Base-by-base conservation (phyloP, 37 sponge, comb jelly and placozoan species). In the Beroe ovata region DNA sequence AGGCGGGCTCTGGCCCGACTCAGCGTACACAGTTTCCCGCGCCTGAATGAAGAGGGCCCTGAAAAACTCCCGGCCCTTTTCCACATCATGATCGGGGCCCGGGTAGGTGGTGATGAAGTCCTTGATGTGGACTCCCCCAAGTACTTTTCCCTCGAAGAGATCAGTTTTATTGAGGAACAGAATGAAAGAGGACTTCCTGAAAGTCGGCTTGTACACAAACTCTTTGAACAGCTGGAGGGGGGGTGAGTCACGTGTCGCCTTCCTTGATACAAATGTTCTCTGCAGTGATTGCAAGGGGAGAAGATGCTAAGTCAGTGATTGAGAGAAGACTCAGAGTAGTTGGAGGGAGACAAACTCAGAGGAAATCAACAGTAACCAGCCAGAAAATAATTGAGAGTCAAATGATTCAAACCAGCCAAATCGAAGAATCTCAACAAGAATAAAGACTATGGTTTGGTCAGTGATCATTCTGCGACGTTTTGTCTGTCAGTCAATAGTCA, bases 91-190 rank as follows among this genome's bases (percentile, higher is more conserved):
- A 14, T 62, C 21, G 4, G 63, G 63, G 4, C 63, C 63, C 4
- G 8, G 8, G 63, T 62, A 62, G 19, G 63, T 25, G 29, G 21
- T 14, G 29, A 62, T 62, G 29, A 62, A 62, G 21, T 21, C 20
- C 4, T 23, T 21, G 23, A 62, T 4, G 63, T 62, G 63, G 4
- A 62, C 29, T 4, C 63, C 63, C 23, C 4, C 29, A 28, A 6
- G 8, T 25, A 95, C 88, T 89, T 95, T 95, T 38, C 89, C 92
- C 36, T 91, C 92, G 89, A 95, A 95, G 23, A 93, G 89, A 60
- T 95, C 96, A 81, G 94, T 94, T 62, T 95, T 95, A 92, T 95
- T 95, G 32, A 95, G 92, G 64, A 95, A 95, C 33, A 95, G 91
- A 61, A 95, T 95, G 34, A 94, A 92, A 28, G 96, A 94, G 6